Conservation (phyloP, 2,888 invertebrate species). For the Encarsia formosa region DNA sequence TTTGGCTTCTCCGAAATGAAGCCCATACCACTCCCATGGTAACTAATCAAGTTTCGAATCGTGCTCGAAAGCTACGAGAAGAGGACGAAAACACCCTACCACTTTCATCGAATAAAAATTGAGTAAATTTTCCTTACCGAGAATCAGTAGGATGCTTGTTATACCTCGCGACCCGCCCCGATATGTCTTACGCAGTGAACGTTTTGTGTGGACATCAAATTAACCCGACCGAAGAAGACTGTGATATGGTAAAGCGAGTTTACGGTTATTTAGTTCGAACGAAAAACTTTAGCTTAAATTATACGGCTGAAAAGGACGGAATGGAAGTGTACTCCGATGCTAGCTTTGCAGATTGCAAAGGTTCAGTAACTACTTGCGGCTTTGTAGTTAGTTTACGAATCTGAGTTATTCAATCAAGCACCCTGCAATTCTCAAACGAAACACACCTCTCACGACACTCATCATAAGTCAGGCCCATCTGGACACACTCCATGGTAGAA, state of each 20-base stretch:
- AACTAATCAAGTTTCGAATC: background rate
- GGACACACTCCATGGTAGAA: too few species aligned
- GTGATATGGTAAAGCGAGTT: slow-evolving; percentile 20
- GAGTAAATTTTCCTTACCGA: slow-evolving; percentile 10
- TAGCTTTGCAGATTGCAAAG: background rate
- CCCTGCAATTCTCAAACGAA: too few species aligned
- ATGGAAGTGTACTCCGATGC: background rate
- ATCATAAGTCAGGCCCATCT: too few species aligned
- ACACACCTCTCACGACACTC: too few species aligned
- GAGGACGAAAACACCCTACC: background rate
- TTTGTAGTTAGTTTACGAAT: too few species aligned
- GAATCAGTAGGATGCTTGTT: slow-evolving; percentile 31
- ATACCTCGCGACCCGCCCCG: slow-evolving; percentile 27
- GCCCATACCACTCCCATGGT: slow-evolving; percentile 2
- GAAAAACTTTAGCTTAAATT: background rate
- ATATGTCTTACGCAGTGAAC: slow-evolving; percentile 20
- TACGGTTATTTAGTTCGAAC: slow-evolving; percentile 20
- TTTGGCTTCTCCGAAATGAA: too few species aligned
- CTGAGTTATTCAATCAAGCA: too few species aligned
- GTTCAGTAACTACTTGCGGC: background rate
- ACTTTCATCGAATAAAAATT: background rate
- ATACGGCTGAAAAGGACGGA: background rate
- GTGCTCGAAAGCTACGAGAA: background rate
- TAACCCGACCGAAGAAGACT: slow-evolving; percentile 14
- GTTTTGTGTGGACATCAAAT: slow-evolving; percentile 18